These are phyloP conservation scores for Pocillopora verrucosa DNA, from an alignment of 64 coral and sea anemone genomes.

Conservation along the genomic window DNA sequence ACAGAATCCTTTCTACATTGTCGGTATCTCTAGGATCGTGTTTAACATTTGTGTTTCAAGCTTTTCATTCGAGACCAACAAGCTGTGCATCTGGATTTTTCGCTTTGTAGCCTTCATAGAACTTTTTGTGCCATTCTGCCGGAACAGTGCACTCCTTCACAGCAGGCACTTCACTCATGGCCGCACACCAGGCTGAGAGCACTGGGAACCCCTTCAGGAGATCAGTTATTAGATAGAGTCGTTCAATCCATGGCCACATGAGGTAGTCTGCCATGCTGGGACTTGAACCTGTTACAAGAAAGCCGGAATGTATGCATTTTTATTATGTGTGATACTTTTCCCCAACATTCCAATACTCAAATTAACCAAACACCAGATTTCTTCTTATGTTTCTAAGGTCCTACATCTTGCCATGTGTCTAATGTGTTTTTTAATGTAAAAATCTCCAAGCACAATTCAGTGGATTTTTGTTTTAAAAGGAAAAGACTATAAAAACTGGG, in stretches of 20 bases:
- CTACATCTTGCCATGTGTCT: no score
- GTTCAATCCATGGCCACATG: slow-evolving; percentile 43
- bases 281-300: background rate
- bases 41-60: background rate
- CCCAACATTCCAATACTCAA: no score
- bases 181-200: background rate
- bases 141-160: slow-evolving; percentile 7
- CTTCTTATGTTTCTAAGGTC: no score
- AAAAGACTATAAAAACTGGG: no score
- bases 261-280: slow-evolving; percentile 37
- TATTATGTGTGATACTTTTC: background rate
- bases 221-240: background rate
- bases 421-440: no score
- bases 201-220: background rate
- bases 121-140: background rate
- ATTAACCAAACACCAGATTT: no score
- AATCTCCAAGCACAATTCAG: no score
- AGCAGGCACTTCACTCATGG: background rate
- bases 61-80: slow-evolving; percentile 6
- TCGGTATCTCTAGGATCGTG: background rate
- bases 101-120: background rate
- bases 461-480: no score
- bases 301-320: no score
- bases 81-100: slow-evolving; percentile 3
- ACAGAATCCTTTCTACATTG: no score